phyloP scores from a whole-genome alignment of 2,113 vertebrate species.

The Lamprologus speciosus region DNA sequence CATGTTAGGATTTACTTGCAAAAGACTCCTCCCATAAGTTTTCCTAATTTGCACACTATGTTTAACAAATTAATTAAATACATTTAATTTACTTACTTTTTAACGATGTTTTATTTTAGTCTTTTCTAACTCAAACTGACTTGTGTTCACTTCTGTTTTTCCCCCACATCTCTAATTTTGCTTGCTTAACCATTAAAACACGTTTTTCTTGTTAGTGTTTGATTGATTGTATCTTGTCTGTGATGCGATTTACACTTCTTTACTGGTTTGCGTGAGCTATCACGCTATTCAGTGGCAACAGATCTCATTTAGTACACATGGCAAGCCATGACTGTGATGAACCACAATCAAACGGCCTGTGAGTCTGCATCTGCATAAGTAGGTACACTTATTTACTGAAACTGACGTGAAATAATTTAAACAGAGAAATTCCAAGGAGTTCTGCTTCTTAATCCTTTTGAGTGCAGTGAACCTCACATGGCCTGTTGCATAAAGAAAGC shows the following conservation, averaged over 20 bases:
- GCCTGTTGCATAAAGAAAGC: slow-evolving; percentile 13
- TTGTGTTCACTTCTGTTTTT: not conserved
- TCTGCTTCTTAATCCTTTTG: slow-evolving; percentile 40
- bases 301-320: not conserved
- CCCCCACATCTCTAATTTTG: not conserved
- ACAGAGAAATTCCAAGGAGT: slow-evolving; percentile 18
- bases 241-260: not conserved
- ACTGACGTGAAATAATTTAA: not conserved
- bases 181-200: not conserved
- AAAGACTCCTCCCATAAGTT: not conserved
- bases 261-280: not conserved
- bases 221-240: not conserved
- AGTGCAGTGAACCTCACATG: slow-evolving; percentile 34
- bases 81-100: not conserved
- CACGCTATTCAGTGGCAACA: not conserved
- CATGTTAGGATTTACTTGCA: not conserved
- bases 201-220: not conserved
- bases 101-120: not conserved
- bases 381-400: not conserved
- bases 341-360: not conserved
- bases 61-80: not conserved
- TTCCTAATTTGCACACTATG: not conserved
- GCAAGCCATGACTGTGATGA: not conserved
- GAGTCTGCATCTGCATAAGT: not conserved
- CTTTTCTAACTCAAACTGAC: not conserved